Base-by-base conservation (phyloP, 2,113 vertebrate genomes). In the Recurvirostra avosetta region DNA sequence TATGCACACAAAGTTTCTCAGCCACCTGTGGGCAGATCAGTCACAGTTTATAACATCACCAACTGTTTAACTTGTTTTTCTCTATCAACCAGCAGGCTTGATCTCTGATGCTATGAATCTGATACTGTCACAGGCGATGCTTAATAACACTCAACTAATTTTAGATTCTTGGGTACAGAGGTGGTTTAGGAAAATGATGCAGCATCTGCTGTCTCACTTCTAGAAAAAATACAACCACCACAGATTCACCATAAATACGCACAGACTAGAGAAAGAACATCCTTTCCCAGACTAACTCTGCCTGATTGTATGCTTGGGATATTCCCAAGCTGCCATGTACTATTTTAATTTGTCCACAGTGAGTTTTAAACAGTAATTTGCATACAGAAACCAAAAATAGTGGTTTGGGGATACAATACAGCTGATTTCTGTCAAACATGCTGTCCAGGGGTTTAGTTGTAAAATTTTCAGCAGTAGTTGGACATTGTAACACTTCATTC, bases 351-450 rank as follows among this genome's bases (percentile, higher is more conserved):
- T 52, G 43, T 68, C 86, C 67, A 52, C 22, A 2, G 56, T 72
- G 90, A 73, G 52, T 87, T 96, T 91, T 86, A 59, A 96, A 88
- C 9, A 52, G 63, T 52, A 81, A 90, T 90, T 95, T 91, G 67
- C 80, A 91, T 70, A 70, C 12, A 91, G 86, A 66, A 62, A 38
- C 58, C 25, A 55, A 92, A 90, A 84, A 77, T 61, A 77, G 62
- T 55, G 38, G 19, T 76, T 41, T 83, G 67, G 67, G 72, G 72
- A 91, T 86, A 45, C 47, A 50, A 38, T 18, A 53, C 45, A 56
- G 75, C 56, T 87, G n/a, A 87, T 90, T 90, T 72, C 41, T 91
- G 82, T 81, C 85, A 80, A 89, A 91, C 47, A 29, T 30, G 34
- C 27, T 92, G n/a, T 72, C 52, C 52, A 34, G 84, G 68, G 61